Evolutionary conservation across 30 jellyfish, hydroid and myxozoan species (phyloP), one percentile per base, ranked within the genome.

Genomic region (Hydractinia symbiolongicarpus): DNA sequence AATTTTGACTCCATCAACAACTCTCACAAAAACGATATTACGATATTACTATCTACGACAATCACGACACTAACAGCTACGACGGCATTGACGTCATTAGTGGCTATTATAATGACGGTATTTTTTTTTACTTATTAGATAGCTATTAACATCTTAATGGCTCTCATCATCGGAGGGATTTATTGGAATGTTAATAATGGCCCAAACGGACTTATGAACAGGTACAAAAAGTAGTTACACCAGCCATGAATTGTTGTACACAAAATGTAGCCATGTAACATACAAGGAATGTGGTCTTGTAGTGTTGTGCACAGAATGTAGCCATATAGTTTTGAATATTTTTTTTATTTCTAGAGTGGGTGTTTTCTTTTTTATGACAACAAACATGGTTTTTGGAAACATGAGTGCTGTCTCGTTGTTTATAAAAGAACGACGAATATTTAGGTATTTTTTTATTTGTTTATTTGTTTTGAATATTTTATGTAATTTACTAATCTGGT

Each of bases 301-400:
- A 30, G 44, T 30, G 44, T 30, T 30, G 44, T 30, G 44, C 44
- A 30, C 44, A 2, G 44, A 30, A 30, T 30, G 44, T 30, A 2
- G 44, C 44, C 44, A 30, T 30, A 30, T 30, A 30, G 2, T 30
- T 1, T 30, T 30, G 44, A 30, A 30, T 30, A 30, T 30, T 30
- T 50, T 71, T 61, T 53, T 14, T 85, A 55, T 72, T 64, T 44
- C 15, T 66, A 93, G 98, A 85, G 82, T 52, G 49, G 98, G 98
- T 19, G 96, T 93, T 1, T 86, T 93, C 81, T 87, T 86, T 89
- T 93, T 93, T 66, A 53, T 93, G 72, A 61, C 86, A 50, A 88
- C 84, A 94, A 93, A 93, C 54, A 84, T 82, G 93, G 87, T 93
- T 9, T 93, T 93, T 85, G 88, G 90, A n/a, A 93, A 88, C 84